Evolutionary conservation across 2,888 invertebrate species (phyloP).

Genomic region (Ophioninae sp.): DNA sequence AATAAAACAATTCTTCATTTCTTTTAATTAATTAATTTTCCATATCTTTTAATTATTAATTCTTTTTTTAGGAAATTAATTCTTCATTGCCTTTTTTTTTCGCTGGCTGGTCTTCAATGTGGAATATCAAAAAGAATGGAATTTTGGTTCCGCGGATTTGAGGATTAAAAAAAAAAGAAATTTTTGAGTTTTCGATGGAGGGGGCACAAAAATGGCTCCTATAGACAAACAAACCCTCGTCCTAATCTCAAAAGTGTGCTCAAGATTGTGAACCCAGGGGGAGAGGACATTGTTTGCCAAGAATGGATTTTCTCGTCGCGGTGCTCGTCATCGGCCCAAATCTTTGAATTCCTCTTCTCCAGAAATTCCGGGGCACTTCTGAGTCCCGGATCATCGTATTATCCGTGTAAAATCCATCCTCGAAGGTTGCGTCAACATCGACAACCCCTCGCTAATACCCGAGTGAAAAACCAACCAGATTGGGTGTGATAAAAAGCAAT

Average conservation of each 20-base stretch:
- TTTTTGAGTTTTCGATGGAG: too few relatives aligned
- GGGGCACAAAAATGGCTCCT: not conserved
- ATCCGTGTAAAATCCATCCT: slow-evolving; percentile 42
- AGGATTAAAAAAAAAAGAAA: too few relatives aligned
- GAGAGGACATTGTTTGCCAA: slow-evolving; percentile 33
- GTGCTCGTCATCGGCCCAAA: not conserved
- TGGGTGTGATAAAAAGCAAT: slow-evolving; percentile 10
- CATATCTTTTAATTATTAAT: too few relatives aligned
- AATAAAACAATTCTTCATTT: too few relatives aligned
- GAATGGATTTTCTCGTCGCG: slow-evolving; percentile 40
- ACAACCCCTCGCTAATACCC: slow-evolving; percentile 44
- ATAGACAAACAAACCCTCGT: not conserved
- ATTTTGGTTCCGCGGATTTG: too few relatives aligned
- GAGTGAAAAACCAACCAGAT: not conserved
- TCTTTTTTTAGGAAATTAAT: too few relatives aligned
- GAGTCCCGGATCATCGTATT: slow-evolving; percentile 32
- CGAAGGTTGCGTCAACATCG: slow-evolving; percentile 16
- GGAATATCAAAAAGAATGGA: too few relatives aligned
- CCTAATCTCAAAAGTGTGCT: not conserved
- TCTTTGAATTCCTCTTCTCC: slow-evolving; percentile 20
- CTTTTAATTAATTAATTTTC: too few relatives aligned
- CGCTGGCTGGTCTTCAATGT: too few relatives aligned
- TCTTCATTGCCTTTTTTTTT: too few relatives aligned
- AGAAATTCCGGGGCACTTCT: slow-evolving; percentile 16
- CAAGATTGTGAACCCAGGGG: not conserved